Evolutionary conservation across 2,797 vertebrate genomes (phyloP), one percentile per base, ranked within the genome.

Genomic region (Microhierax caerulescens): DNA sequence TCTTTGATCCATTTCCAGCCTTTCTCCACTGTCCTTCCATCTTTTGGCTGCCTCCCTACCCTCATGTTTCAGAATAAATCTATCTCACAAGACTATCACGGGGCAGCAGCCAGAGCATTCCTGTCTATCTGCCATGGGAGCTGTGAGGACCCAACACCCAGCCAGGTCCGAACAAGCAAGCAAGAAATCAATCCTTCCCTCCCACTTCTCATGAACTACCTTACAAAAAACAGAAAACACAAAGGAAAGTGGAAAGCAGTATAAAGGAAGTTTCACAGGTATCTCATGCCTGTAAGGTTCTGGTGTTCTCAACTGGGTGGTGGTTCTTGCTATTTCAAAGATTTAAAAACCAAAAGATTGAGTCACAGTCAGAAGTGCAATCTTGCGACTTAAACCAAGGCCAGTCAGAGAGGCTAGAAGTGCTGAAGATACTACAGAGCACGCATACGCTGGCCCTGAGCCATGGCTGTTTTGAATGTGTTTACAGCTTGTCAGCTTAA

Each of bases 401-500:
- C 60, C 65, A 78, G 64, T 10, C 57, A 37, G 75, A 88, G 64
- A 2, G 11, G 43, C 1, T 50, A 45, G 79, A 54, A 88, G 90
- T 63, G 57, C 69, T 80, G 72, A 19, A 82, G 84, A 36, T n/a
- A 54, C 19, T 16, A 43, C 36, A 81, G 54, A 36, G 63, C 9
- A 2, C n/a, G 57, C 60, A 16, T 9, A 23, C 1, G 0, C 72
- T 96, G 95, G 93, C 94, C 76, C n/a, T 0, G 0, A 83, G 97
- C 94, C 94, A 88, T 1, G 53, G 77, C 90, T 91, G 84, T 32
- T 90, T 5, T 85, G 27, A 76, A 67, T 60, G 70, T 93, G 93
- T 96, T 96, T 93, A 92, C 93, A 96, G 79, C 88, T 76, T 92
- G 91, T 87, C 95, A 95, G 82, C 74, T 59, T 7, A 70, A 78